These are phyloP conservation scores for Brachionus plicatilis DNA, from an alignment of 1,140 invertebrate genomes.

Conservation along the genomic window DNA sequence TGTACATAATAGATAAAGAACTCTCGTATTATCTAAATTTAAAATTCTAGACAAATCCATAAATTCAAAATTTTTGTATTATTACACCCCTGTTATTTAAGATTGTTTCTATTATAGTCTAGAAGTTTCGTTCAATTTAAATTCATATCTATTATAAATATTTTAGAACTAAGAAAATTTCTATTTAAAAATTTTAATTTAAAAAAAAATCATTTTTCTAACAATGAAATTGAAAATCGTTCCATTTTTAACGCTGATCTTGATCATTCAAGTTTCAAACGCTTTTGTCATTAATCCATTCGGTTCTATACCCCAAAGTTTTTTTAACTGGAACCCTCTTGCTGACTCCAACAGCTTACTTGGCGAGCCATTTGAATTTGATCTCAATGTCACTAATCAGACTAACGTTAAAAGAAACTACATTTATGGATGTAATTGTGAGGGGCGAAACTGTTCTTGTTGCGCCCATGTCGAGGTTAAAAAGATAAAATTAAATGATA, in stretches of 20 bases:
- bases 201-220: background rate
- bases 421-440: constrained; percentile 17
- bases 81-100: background rate
- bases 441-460: background rate
- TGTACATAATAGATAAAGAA: background rate
- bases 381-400: background rate
- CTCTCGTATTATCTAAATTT: background rate
- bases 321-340: constrained; percentile 14
- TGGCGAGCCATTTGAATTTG: background rate
- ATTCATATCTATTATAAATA: constrained; percentile 14
- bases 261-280: background rate
- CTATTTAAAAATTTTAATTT: background rate
- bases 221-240: background rate
- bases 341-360: background rate
- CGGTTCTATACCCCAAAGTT: background rate
- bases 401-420: background rate
- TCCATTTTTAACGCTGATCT: background rate
- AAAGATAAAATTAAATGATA: constrained; percentile 11
- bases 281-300: constrained; percentile 11
- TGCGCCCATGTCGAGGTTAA: constrained; percentile 8
- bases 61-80: background rate
- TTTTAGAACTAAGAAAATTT: background rate
- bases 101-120: constrained; percentile 12
- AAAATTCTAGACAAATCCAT: background rate
- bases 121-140: constrained; percentile 11